Evolutionary conservation across 2,797 vertebrate species (phyloP).

Genomic region (Coccyzus lansbergi): DNA sequence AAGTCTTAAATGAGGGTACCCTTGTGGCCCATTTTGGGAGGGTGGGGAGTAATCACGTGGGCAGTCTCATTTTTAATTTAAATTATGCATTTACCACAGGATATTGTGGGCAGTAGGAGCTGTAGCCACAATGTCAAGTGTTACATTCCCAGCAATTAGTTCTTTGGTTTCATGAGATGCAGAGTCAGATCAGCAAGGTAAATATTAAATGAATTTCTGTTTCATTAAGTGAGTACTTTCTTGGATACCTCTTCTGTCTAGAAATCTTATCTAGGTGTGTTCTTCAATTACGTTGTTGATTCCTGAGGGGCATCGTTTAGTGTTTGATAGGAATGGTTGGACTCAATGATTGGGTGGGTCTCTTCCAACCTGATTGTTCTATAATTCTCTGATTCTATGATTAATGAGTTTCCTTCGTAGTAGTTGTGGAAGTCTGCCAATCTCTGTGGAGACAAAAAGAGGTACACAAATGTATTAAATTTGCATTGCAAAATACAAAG

Average conservation of each 20-base stretch:
- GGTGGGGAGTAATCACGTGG: not conserved
- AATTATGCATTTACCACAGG: constrained; percentile 56
- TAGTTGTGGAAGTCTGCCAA: not conserved
- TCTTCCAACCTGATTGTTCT: too few relatives aligned
- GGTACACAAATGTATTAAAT: not conserved
- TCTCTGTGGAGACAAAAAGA: not conserved
- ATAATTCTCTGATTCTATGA: too few relatives aligned
- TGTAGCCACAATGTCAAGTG: constrained; percentile 82
- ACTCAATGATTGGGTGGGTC: too few relatives aligned
- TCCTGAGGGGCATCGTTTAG: too few relatives aligned
- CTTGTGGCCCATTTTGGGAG: not conserved
- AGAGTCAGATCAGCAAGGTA: constrained; percentile 83
- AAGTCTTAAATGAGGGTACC: not conserved
- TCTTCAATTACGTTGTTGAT: not conserved
- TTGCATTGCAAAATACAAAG: not conserved
- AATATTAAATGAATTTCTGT: not conserved
- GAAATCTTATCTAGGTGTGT: not conserved
- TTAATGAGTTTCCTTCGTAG: not conserved
- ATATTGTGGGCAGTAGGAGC: constrained; percentile 85
- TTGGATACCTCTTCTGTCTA: not conserved
- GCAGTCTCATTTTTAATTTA: not conserved
- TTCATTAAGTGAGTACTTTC: not conserved
- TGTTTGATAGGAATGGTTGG: too few relatives aligned
- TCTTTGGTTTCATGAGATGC: constrained; percentile 81
- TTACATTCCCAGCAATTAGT: constrained; percentile 82